A percentile compares a stretch with the other conserved stretches of the same genome.
Evolutionary conservation across 64 coral and sea anemone genomes (phyloP).

Genomic region (Actinia tenebrosa): DNA sequence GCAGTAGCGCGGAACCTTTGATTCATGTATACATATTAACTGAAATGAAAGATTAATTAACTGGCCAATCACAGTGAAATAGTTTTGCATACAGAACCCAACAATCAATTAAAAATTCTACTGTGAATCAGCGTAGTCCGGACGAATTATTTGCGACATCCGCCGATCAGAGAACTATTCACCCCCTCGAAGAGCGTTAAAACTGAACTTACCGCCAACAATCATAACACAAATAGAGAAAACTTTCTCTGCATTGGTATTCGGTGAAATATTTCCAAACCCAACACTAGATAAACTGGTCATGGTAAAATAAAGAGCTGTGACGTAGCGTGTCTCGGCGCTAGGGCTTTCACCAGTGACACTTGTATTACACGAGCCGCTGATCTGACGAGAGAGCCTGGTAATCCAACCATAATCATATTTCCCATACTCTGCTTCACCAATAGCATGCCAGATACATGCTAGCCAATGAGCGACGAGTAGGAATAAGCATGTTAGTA

Average conservation of each 20-base stretch:
- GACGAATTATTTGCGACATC: too few relatives aligned
- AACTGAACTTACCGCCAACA: constrained; percentile 65
- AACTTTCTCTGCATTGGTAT: constrained; percentile 75
- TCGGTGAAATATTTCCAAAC: constrained; percentile 87
- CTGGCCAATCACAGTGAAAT: too few relatives aligned
- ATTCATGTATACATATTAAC: too few relatives aligned
- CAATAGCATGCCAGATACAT: constrained; percentile 95
- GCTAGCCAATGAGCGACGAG: constrained; percentile 92
- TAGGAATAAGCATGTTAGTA: constrained; percentile 75
- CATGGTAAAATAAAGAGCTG: constrained; percentile 83
- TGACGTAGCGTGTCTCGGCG: constrained; percentile 64
- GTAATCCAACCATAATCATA: constrained; percentile 59
- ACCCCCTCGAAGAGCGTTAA: too few relatives aligned
- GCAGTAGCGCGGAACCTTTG: too few relatives aligned
- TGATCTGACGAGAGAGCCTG: constrained; percentile 37
- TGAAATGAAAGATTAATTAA: too few relatives aligned
- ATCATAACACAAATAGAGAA: constrained; percentile 86
- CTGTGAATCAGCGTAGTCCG: too few relatives aligned
- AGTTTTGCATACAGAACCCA: too few relatives aligned
- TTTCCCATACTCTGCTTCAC: constrained; percentile 35
- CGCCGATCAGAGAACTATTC: too few relatives aligned
- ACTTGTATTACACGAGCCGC: constrained; percentile 25
- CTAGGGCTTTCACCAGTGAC: constrained; percentile 33
- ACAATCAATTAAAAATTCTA: too few relatives aligned
- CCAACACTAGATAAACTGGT: constrained; percentile 93